Percentiles rank a stretch among this genome's conserved stretches.
Conservation (phyloP, 2,113 vertebrate genomes). For the Diadophis punctatus region DNA sequence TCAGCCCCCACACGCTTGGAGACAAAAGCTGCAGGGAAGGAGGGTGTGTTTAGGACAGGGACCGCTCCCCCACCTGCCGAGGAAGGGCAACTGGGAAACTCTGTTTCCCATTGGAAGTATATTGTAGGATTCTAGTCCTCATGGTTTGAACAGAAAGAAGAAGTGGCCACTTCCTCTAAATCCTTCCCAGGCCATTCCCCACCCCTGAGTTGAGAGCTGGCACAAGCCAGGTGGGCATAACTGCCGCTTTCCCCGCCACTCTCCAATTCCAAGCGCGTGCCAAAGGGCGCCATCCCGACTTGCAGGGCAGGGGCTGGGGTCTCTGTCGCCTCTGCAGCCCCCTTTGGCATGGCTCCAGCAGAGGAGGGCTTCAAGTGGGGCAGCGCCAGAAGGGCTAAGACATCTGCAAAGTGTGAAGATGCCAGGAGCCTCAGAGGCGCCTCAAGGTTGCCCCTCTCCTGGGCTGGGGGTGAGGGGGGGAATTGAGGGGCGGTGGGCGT, state of each 20-base stretch:
- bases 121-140: background rate
- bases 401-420: background rate
- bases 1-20: slow-evolving; percentile 58
- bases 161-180: too few species aligned
- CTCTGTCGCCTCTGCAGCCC: background rate
- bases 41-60: background rate
- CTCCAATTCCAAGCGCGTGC: background rate
- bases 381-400: background rate
- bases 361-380: background rate
- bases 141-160: background rate
- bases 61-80: background rate
- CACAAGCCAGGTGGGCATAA: background rate
- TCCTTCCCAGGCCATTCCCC: background rate
- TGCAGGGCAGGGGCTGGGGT: background rate
- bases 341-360: background rate
- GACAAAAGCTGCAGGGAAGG: slow-evolving; percentile 60
- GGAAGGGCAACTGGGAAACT: background rate
- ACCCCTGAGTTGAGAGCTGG: background rate
- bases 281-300: background rate
- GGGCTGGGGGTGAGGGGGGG: background rate
- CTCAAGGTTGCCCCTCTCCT: background rate
- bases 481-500: accelerated
- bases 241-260: background rate
- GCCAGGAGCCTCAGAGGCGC: background rate
- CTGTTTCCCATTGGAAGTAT: background rate